phyloP scores from a whole-genome alignment of 2,113 vertebrate genomes.

The Pangasianodon hypophthalmus region DNA sequence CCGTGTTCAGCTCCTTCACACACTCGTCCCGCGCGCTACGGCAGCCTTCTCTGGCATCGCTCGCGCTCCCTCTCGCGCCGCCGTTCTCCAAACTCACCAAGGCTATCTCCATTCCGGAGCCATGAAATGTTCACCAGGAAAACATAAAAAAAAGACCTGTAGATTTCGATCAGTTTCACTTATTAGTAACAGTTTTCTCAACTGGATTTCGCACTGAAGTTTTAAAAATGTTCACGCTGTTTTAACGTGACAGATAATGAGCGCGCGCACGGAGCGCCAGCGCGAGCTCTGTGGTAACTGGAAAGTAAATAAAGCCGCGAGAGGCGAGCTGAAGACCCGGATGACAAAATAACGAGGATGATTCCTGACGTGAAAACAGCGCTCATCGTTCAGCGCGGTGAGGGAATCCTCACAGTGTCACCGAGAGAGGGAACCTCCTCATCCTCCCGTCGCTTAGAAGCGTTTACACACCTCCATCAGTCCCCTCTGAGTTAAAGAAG shows the following conservation, averaged over 20 bases:
- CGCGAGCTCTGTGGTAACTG: constrained; percentile 9
- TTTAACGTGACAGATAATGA: background rate
- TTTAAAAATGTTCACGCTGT: background rate
- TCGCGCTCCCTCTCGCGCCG: constrained; percentile 72
- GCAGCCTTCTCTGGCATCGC: constrained; percentile 68
- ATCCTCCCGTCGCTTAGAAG: background rate
- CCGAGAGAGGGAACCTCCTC: constrained; percentile 2
- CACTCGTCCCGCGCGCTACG: constrained; percentile 68
- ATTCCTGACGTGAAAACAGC: background rate
- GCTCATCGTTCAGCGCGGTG: background rate
- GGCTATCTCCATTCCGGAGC: constrained; percentile 85
- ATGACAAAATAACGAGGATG: constrained; percentile 23
- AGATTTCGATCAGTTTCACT: constrained; percentile 48
- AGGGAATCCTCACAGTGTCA: constrained; percentile 28
- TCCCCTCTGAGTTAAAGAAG: background rate
- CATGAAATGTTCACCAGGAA: constrained; percentile 60
- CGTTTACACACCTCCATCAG: background rate
- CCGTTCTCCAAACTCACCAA: constrained; percentile 89
- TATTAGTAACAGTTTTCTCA: background rate
- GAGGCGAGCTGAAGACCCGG: constrained; percentile 12
- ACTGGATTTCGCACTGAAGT: background rate
- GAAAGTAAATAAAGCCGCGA: constrained; percentile 25
- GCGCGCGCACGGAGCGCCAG: constrained; percentile 15
- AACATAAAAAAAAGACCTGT: constrained; percentile 64
- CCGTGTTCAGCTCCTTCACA: constrained; percentile 69